Percentiles rank a stretch among this genome's conserved stretches.
Conservation (phyloP, 2,888 invertebrate genomes). For the Eueremaeus valkanovi region DNA sequence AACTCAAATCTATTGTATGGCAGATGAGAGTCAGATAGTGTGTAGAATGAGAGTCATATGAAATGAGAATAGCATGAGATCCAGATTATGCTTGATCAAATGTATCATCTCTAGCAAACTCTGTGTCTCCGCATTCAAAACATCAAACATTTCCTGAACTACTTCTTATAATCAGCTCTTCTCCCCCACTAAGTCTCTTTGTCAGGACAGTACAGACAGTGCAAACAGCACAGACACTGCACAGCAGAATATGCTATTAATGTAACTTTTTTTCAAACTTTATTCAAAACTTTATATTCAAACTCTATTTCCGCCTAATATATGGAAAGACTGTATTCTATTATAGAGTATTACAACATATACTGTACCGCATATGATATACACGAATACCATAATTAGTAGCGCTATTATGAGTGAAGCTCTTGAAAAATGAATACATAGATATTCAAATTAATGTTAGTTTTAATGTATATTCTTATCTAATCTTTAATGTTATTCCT, state of each 20-base stretch:
- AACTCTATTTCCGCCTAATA: constrained; percentile 26
- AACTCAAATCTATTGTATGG: constrained; percentile 19
- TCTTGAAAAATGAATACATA: neutral
- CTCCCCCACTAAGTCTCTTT: constrained; percentile 22
- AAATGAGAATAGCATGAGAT: constrained; percentile 9
- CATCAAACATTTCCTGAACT: constrained; percentile 5
- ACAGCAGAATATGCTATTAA: too few relatives aligned
- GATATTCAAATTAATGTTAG: neutral
- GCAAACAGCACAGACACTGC: too few relatives aligned
- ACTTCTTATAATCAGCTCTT: neutral
- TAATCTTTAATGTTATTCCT: neutral
- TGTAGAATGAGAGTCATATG: neutral
- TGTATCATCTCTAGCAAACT: constrained; percentile 12
- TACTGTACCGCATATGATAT: too few relatives aligned
- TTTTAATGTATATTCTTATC: neutral
- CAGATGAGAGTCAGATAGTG: constrained; percentile 10
- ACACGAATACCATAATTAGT: constrained; percentile 3
- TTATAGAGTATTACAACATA: neutral
- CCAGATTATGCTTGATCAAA: constrained; percentile 3
- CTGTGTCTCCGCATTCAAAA: constrained; percentile 18
- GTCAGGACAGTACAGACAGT: too few relatives aligned
- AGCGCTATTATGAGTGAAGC: neutral
- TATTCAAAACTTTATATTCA: constrained; percentile 4
- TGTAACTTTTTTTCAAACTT: too few relatives aligned
- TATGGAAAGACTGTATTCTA: neutral